These are phyloP conservation scores for Felis catus DNA, from an alignment of 2,113 vertebrate species.

Conservation along the genomic window F.catus_Fca126_mat1.0 CM031426.1:34751501-34752000, in stretches of 20 bases:
- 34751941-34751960: background rate
- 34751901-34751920: background rate
- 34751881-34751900: no score
- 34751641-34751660: background rate
- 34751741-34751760: rapidly evolving
- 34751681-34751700: background rate
- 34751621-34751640: background rate
- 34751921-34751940: background rate
- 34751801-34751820: background rate
- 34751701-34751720: background rate
- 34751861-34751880: background rate
- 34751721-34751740: background rate
- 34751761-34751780: background rate
- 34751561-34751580: background rate
- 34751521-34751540: background rate
- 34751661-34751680: background rate
- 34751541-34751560: background rate
- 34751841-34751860: background rate
- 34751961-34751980: background rate
- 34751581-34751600: background rate
- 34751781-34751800: background rate
- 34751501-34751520: background rate
- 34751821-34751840: background rate
- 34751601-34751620: background rate
- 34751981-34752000: background rate